phyloP scores from a whole-genome alignment of 2,888 invertebrate species.

The Eilema sororculum region DNA sequence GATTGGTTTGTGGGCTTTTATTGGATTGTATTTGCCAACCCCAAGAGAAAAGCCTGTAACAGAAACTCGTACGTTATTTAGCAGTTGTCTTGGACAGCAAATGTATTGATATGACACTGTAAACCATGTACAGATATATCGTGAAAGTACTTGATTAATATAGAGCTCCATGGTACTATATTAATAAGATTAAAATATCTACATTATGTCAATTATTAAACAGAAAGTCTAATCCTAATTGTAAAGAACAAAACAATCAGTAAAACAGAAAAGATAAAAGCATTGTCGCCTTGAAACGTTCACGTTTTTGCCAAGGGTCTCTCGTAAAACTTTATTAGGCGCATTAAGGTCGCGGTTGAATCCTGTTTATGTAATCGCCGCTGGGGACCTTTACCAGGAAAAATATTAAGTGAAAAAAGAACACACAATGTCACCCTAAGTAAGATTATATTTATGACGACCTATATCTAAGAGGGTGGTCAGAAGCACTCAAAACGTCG shows the following conservation, averaged over 20 bases:
- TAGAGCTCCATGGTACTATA: not conserved
- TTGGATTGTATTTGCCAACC: not conserved
- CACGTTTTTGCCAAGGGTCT: conserved; percentile 85
- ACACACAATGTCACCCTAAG: conserved; percentile 79
- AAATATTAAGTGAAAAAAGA: conserved; percentile 86
- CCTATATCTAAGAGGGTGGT: conserved; percentile 61
- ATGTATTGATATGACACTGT: too few species aligned
- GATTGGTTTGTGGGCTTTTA: not conserved
- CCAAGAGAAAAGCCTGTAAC: not conserved
- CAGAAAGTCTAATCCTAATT: conserved; percentile 72
- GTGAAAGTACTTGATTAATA: not conserved
- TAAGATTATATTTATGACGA: conserved; percentile 77
- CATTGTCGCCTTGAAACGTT: conserved; percentile 85
- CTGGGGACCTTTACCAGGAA: conserved; percentile 83
- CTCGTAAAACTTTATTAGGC: conserved; percentile 87
- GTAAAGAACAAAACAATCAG: conserved; percentile 80
- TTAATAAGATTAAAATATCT: conserved; percentile 3
- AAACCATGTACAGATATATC: too few species aligned
- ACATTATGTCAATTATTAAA: conserved; percentile 27
- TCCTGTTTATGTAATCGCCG: conserved; percentile 87
- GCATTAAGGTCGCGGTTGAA: conserved; percentile 87
- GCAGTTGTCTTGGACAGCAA: too few species aligned
- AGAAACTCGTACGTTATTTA: not conserved
- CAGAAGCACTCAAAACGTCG: conserved; percentile 58
- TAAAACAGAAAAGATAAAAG: conserved; percentile 85